Conservation (phyloP, 2,797 vertebrate genomes). For the Tachyglossus aculeatus region DNA sequence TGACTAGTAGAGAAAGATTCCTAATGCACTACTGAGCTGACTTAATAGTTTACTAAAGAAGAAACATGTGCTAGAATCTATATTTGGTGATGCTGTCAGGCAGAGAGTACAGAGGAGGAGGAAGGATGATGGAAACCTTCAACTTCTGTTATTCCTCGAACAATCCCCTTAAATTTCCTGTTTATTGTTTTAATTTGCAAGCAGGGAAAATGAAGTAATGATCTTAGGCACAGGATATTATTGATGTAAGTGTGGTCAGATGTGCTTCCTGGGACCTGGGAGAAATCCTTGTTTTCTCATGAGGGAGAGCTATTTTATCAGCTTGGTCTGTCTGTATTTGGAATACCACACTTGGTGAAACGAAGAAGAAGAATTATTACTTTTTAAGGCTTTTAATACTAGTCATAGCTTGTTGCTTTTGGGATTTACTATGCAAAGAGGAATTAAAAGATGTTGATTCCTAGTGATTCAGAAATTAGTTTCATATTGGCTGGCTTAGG, state of each 20-base stretch:
- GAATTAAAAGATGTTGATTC: slow-evolving; percentile 20
- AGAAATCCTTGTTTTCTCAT: slow-evolving; percentile 2
- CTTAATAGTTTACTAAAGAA: not conserved
- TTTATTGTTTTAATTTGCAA: slow-evolving; percentile 5
- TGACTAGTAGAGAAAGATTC: not conserved
- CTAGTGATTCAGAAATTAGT: slow-evolving; percentile 32
- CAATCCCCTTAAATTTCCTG: not conserved
- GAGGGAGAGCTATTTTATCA: slow-evolving; percentile 2
- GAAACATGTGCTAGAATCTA: not conserved
- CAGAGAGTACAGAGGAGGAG: not conserved
- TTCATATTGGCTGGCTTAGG: slow-evolving; percentile 37
- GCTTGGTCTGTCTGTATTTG: not conserved
- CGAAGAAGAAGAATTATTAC: not conserved
- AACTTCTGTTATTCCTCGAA: not conserved
- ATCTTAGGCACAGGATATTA: not conserved
- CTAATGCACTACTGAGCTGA: not conserved
- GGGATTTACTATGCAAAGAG: slow-evolving; percentile 4
- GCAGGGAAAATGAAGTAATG: slow-evolving; percentile 25
- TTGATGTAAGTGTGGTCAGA: not conserved
- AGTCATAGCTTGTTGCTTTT: not conserved
- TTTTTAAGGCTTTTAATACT: not conserved
- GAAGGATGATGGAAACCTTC: not conserved
- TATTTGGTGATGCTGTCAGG: not conserved
- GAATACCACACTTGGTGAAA: not conserved
- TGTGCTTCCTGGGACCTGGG: not conserved